These are phyloP conservation scores for Drosophila paulistorum DNA, from an alignment of 1,140 invertebrate species.

Conservation along the genomic window DNA sequence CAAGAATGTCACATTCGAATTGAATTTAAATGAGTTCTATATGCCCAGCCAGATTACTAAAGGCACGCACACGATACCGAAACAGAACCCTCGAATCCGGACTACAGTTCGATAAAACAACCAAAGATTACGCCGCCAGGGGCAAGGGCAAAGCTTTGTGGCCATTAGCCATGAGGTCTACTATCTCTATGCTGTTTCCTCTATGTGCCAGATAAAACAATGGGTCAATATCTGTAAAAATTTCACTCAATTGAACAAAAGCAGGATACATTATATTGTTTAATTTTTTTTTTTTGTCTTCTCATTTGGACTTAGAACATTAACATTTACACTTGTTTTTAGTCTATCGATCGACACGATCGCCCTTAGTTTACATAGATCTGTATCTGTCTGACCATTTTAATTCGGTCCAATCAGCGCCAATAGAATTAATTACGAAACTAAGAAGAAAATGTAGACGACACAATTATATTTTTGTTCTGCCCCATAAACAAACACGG, in stretches of 20 bases:
- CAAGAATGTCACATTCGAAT: conserved; percentile 75
- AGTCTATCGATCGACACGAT: conserved; percentile 47
- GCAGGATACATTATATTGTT: neutral
- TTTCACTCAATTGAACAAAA: neutral
- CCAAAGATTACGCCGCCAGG: conserved; percentile 54
- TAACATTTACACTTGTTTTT: conserved; percentile 5
- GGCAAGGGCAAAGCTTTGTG: conserved; percentile 43
- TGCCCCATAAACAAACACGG: conserved; percentile 54
- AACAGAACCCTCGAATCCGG: conserved; percentile 32
- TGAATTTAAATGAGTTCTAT: conserved; percentile 79
- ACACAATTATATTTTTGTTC: conserved; percentile 71
- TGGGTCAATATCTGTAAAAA: conserved; percentile 1
- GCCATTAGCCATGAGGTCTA: conserved; percentile 40
- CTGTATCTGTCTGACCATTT: conserved; percentile 39
- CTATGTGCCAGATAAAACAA: conserved; percentile 8
- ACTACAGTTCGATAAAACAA: conserved; percentile 60
- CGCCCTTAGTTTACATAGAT: conserved; percentile 16
- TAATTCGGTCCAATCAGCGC: conserved; percentile 74
- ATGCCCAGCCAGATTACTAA: conserved; percentile 25
- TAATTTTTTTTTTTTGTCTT: neutral
- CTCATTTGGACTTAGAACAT: neutral
- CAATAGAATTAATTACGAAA: conserved; percentile 76
- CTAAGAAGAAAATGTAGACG: conserved; percentile 51
- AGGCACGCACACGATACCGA: conserved; percentile 8
- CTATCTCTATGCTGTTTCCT: conserved; percentile 6